Evolutionary conservation across 2,113 vertebrate species (phyloP).

Genomic region (Oostethus manadensis): DNA sequence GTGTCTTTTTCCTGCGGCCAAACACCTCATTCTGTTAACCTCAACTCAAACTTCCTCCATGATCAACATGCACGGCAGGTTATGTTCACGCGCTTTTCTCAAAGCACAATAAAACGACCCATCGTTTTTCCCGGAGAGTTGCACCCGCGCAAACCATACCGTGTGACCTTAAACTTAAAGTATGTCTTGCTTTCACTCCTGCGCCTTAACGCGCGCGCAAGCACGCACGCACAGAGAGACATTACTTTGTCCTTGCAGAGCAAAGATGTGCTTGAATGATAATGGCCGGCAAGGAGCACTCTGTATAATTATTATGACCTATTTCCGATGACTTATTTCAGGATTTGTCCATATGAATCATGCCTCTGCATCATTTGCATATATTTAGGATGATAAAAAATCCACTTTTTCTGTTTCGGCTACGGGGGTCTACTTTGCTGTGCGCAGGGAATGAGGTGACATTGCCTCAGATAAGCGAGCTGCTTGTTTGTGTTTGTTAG

Average conservation of each 20-base stretch:
- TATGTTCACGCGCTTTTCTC: too few species aligned
- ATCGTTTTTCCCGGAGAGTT: background rate
- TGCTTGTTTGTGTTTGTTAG: background rate
- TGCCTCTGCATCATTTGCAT: slow-evolving; percentile 39
- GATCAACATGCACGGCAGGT: too few species aligned
- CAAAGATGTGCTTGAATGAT: slow-evolving; percentile 64
- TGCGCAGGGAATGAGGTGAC: slow-evolving; percentile 13
- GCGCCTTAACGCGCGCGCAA: slow-evolving; percentile 9
- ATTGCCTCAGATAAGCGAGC: slow-evolving; percentile 8
- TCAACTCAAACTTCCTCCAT: too few species aligned
- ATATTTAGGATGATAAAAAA: slow-evolving; percentile 48
- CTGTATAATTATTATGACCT: slow-evolving; percentile 56
- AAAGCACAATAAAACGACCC: background rate
- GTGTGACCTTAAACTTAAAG: slow-evolving; percentile 7
- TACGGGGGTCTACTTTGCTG: too few species aligned
- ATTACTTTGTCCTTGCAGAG: slow-evolving; percentile 21
- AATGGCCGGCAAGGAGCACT: slow-evolving; percentile 62
- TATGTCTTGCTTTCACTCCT: background rate
- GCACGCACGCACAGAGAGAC: slow-evolving; percentile 14
- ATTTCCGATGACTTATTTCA: slow-evolving; percentile 50
- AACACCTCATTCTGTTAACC: too few species aligned
- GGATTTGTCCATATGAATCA: slow-evolving; percentile 50
- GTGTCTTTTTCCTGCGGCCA: too few species aligned
- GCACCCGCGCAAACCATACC: too few species aligned
- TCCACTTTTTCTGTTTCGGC: slow-evolving; percentile 13